Base-by-base conservation (phyloP, 2,113 vertebrate genomes). In the Tragelaphus buxtoni region DNA sequence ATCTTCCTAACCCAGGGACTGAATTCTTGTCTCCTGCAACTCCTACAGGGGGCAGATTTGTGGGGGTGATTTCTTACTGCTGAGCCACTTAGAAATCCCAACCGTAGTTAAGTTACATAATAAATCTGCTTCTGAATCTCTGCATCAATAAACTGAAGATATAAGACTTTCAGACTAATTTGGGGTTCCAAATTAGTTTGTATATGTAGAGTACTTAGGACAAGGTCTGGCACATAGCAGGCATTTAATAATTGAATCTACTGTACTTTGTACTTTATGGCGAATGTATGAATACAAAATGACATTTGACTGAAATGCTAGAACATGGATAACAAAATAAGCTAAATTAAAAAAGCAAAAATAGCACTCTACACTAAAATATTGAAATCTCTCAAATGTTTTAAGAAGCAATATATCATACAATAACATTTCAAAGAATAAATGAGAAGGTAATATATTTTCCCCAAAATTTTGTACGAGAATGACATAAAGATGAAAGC, bases 21-120 rank as follows among this genome's bases (percentile, higher is more conserved):
- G 63, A 69, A 69, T 2, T 5, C 63, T 35, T 69, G 18, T 69
- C n/a, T 35, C 18, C n/a, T 69, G n/a, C 9, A 35, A 5, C 63
- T 69, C 4, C 17, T 35, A 22, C 63, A 35, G 18, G 63, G 35
- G 63, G n/a, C 0, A 0, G 18, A 35, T 69, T 22, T 69, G n/a
- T 35, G 18, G 63, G 9, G 56, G 18, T 18, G 14, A 35, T 69
- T 69, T 4, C 18, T 35, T 69, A 69, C 63, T 18, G 22, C 18
- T 35, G n/a, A 69, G 63, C n/a, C n/a, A 69, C n/a, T 35, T 35
- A 69, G 63, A 69, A 69, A 69, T 35, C n/a, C n/a, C 63, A 69
- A 35, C 4, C 10, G 8, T 35, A 69, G n/a, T 92, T 92, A 55
- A 47, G 14, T 51, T 80, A 56, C 10, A 22, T 47, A 53, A 30